Base-by-base conservation (phyloP, 2,888 invertebrate genomes). In the Orthonevra nobilis region DNA sequence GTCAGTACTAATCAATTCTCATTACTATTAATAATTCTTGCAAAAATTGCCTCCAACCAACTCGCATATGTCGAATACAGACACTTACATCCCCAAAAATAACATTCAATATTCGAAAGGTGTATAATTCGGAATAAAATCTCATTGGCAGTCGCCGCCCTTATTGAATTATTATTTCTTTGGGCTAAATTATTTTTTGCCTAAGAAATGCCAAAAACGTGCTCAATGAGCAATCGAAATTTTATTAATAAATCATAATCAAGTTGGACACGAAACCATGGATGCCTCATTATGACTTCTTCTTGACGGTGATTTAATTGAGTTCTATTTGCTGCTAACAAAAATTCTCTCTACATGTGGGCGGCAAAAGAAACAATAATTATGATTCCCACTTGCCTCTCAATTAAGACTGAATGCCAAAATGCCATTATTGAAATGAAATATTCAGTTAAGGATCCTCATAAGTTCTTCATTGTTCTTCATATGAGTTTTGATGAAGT, bases 221-320 rank as follows among this genome's bases (percentile, higher is more conserved):
- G 79, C 79, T 73, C 79, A 79, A 73, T 79, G 79, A 73, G 73
- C 79, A 79, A 68, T 79, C 79, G 66, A 73, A 79, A 73, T 79
- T 79, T 73, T 73, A 73, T 79, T 79, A 79, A 79, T 79, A 73
- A 79, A 79, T 79, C 79, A 73, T 68, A 54, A 79, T 79, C 66
- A 73, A 48, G 56, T 19, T 19, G 28, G 6, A 20, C 42, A 20
- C 73, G 61, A 66, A 66, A 48, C 66, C 54, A 50, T 66, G 58
- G 3, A 23, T 36, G 48, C 61, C 40, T 34, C 60, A 17, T 73
- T 61, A 70, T 64, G 70, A 70, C 70, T 70, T 77, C 63, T 12
- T 56, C 69, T 56, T 77, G 52, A 68, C 61, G 68, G 66, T 72
- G 60, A 66, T 72, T 73, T 68, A 73, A 60, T 77, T 64, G 75